These are phyloP conservation scores for Saturnia japonica DNA, from an alignment of 2,888 invertebrate species.

Conservation along the genomic window DNA sequence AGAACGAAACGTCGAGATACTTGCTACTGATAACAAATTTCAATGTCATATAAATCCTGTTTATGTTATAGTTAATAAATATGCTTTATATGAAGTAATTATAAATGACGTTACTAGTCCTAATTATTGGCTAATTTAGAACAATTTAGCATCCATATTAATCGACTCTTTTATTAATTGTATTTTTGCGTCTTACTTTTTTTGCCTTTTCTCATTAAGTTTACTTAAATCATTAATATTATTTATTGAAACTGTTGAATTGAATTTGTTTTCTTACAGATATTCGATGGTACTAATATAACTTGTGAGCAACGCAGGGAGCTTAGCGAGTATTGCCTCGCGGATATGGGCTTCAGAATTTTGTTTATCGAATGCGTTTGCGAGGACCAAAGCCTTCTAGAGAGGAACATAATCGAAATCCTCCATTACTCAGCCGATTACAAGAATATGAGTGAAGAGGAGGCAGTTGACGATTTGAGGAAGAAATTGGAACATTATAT, in stretches of 20 bases:
- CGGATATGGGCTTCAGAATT: constrained; percentile 89
- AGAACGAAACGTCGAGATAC: background rate
- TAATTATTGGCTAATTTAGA: background rate
- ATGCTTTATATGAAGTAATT: background rate
- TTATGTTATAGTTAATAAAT: background rate
- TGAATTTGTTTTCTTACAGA: constrained; percentile 77
- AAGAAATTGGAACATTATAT: constrained; percentile 92
- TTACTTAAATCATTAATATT: too few species aligned
- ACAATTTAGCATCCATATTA: background rate
- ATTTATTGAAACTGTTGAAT: background rate
- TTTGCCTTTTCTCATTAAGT: background rate
- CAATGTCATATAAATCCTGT: constrained; percentile 7
- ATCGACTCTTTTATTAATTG: background rate
- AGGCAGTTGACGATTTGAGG: constrained; percentile 90
- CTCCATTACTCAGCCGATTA: constrained; percentile 94
- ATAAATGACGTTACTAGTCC: background rate
- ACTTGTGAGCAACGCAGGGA: constrained; percentile 90
- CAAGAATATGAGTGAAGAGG: constrained; percentile 87
- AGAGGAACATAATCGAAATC: constrained; percentile 85
- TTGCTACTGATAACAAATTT: constrained; percentile 1
- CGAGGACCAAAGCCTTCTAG: constrained; percentile 84
- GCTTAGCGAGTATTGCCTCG: constrained; percentile 87
- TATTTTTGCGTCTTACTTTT: background rate
- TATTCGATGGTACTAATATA: constrained; percentile 96
- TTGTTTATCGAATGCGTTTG: constrained; percentile 96